Evolutionary conservation across 2,888 invertebrate species (phyloP).

Genomic region (Aleiodes alternator): DNA sequence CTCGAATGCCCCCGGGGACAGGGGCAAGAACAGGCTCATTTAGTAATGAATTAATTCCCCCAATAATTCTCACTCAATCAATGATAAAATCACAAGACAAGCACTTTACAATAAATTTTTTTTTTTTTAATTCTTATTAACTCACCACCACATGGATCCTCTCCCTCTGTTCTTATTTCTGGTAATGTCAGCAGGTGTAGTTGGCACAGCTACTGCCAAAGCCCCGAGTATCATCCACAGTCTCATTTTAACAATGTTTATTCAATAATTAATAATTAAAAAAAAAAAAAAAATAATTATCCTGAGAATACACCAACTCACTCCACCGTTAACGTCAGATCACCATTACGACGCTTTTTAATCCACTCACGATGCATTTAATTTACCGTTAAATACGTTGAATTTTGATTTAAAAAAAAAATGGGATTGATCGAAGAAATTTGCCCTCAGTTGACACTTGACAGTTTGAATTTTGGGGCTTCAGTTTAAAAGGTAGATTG

Average conservation of each 20-base stretch:
- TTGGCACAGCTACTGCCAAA: conserved; percentile 77
- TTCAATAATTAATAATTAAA: neutral
- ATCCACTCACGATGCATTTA: conserved; percentile 11
- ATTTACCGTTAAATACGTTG: neutral
- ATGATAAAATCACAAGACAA: no score
- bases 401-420: neutral
- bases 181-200: conserved; percentile 71
- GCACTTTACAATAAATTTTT: no score
- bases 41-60: no score
- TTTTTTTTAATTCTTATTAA: conserved; percentile 54
- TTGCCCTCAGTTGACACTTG: neutral
- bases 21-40: no score
- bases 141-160: conserved; percentile 96
- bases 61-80: no score
- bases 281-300: conserved; percentile 14
- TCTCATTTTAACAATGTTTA: conserved; percentile 59
- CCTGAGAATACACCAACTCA: conserved; percentile 2
- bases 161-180: conserved; percentile 83
- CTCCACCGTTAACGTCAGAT: conserved; percentile 40
- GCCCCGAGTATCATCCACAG: conserved; percentile 71
- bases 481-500: conserved; percentile 18
- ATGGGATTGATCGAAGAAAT: no score
- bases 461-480: neutral
- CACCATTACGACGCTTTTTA: conserved; percentile 40
- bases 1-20: no score